Evolutionary conservation across 2,113 vertebrate species (phyloP).

Genomic region (Xiphophorus maculatus): DNA sequence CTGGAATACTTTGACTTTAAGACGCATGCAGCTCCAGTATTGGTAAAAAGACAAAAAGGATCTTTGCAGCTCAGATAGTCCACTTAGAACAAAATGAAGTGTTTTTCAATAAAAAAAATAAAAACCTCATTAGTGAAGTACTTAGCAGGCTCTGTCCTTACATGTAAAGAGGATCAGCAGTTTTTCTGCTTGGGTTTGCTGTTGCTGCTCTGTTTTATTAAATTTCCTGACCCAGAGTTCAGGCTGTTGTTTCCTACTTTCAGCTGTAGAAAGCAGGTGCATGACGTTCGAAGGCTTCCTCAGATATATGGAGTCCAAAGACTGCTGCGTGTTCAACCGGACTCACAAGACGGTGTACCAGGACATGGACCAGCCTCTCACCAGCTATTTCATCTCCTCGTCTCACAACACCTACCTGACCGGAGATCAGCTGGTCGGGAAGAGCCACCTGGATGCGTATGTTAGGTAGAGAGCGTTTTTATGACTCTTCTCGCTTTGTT

Average conservation of each 20-base stretch:
- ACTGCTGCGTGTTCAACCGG: conserved; percentile 79
- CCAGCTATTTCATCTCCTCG: conserved; percentile 87
- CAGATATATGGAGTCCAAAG: conserved; percentile 83
- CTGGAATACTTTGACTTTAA: too few relatives aligned
- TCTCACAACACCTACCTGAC: conserved; percentile 92
- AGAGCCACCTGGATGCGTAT: conserved; percentile 71
- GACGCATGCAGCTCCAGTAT: too few relatives aligned
- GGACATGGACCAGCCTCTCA: conserved; percentile 84
- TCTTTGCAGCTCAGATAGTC: neutral
- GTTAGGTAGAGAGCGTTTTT: conserved; percentile 42
- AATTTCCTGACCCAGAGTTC: neutral
- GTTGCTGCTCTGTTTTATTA: neutral
- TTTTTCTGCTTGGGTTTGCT: neutral
- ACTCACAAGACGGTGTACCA: conserved; percentile 79
- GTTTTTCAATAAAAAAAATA: neutral
- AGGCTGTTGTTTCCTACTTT: conserved; percentile 12
- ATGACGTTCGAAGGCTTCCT: conserved; percentile 87
- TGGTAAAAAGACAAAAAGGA: neutral
- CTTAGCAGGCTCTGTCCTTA: neutral
- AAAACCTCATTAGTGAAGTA: neutral
- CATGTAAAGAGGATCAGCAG: neutral
- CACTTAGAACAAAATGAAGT: neutral
- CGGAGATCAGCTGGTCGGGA: conserved; percentile 81
- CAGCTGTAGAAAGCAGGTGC: conserved; percentile 76
- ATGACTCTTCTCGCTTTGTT: neutral